Evolutionary conservation across 2,888 invertebrate genomes (phyloP).

Genomic region (Geotrupes spiniger): DNA sequence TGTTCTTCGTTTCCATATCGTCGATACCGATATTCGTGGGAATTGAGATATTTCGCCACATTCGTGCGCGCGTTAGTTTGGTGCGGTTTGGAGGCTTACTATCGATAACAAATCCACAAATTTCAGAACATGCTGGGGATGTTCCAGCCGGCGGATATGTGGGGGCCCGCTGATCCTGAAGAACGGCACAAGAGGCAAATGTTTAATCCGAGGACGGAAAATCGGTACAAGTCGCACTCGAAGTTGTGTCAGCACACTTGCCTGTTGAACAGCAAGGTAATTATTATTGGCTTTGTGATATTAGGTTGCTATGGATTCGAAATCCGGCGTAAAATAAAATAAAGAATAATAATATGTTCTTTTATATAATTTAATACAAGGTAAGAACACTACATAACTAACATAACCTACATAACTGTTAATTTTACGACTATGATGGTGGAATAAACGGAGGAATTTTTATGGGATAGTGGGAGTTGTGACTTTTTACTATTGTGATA

Average conservation of each 20-base stretch:
- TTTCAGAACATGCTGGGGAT: constrained; percentile 23
- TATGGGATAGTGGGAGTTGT: no score
- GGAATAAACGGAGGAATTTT: no score
- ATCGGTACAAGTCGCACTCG: constrained; percentile 19
- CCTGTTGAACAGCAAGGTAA: constrained; percentile 20
- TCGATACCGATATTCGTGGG: constrained; percentile 14
- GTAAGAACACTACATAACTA: no score
- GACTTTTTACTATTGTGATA: no score
- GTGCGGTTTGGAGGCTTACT: neutral
- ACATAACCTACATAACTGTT: no score
- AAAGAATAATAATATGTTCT: no score
- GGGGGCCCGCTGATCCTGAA: constrained; percentile 27
- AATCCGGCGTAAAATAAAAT: no score
- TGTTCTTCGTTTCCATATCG: neutral
- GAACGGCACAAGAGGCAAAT: constrained; percentile 21
- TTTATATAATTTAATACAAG: no score
- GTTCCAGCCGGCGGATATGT: constrained; percentile 24
- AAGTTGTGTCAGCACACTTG: constrained; percentile 24
- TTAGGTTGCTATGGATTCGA: no score
- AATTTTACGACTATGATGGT: no score
- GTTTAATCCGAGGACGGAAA: constrained; percentile 28
- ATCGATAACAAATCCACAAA: neutral
- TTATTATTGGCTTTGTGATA: no score
- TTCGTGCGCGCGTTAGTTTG: constrained; percentile 11
- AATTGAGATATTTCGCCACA: constrained; percentile 17